A percentile compares a stretch with the other conserved stretches of the same genome.
These are phyloP conservation scores for Carposina sasakii DNA, from an alignment of 1,140 invertebrate species.

Conservation along the genomic window DNA sequence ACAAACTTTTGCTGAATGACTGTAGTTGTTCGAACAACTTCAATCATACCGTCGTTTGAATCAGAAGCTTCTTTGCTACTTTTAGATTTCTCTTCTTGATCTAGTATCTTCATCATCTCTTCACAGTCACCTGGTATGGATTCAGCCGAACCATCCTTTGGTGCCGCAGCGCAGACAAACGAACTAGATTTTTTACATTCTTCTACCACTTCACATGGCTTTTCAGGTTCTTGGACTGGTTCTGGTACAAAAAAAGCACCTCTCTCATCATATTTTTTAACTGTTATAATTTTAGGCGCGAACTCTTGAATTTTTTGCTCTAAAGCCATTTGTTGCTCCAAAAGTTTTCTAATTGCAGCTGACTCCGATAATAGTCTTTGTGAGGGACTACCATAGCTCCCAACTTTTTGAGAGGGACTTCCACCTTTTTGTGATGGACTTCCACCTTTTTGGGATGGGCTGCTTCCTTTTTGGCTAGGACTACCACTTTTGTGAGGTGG, in stretches of 20 bases:
- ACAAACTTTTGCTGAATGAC: conserved; percentile 72
- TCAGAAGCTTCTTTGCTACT: too few relatives aligned
- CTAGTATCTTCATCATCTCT: conserved; percentile 68
- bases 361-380: conserved; percentile 65
- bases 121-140: conserved; percentile 66
- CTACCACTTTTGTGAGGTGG: conserved; percentile 68
- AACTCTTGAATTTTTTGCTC: conserved; percentile 59
- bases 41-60: conserved; percentile 52
- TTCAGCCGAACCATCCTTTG: conserved; percentile 68
- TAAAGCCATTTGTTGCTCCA: conserved; percentile 67
- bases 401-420: conserved; percentile 58
- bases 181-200: conserved; percentile 60
- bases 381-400: conserved; percentile 72
- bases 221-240: conserved; percentile 32
- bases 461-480: conserved; percentile 60
- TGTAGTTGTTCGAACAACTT: conserved; percentile 73
- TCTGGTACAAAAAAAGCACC: conserved; percentile 68
- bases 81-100: conserved; percentile 58
- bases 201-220: conserved; percentile 43
- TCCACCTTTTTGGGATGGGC: conserved; percentile 65
- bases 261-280: conserved; percentile 65
- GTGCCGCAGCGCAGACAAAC: conserved; percentile 71
- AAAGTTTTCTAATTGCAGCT: conserved; percentile 61
- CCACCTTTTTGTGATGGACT: conserved; percentile 63
- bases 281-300: conserved; percentile 61